A percentile compares a stretch with the other conserved stretches of the same genome.
These are phyloP conservation scores for Lasaia peninsularis DNA, from an alignment of 1,140 invertebrate species.

Conservation along the genomic window DNA sequence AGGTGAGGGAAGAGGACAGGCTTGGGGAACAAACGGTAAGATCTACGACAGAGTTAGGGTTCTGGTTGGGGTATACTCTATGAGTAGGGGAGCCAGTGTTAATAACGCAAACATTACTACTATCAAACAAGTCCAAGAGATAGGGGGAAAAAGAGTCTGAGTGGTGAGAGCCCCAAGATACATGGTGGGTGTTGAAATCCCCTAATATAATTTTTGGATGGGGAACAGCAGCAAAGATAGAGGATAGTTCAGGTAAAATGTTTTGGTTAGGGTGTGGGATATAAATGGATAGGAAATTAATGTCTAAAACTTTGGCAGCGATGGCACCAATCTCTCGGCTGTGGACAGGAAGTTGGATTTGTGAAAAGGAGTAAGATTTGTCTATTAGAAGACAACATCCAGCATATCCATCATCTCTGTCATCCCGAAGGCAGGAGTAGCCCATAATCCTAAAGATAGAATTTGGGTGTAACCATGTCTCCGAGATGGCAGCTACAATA, in stretches of 20 bases:
- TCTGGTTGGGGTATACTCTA: too few relatives aligned
- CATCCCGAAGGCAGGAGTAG: constrained; percentile 8
- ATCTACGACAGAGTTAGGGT: constrained; percentile 13
- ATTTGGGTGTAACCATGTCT: not conserved
- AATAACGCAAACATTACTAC: constrained; percentile 18
- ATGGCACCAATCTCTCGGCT: not conserved
- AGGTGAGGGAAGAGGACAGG: not conserved
- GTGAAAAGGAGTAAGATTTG: not conserved
- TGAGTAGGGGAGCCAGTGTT: constrained; percentile 27
- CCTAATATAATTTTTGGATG: too few relatives aligned
- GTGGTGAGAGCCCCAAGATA: too few relatives aligned
- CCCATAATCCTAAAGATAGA: not conserved
- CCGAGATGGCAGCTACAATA: not conserved
- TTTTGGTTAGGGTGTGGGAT: constrained; percentile 8
- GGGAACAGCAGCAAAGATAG: not conserved
- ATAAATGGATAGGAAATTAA: too few relatives aligned
- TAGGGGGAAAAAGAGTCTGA: constrained; percentile 3
- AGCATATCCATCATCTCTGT: constrained; percentile 11
- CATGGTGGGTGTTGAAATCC: too few relatives aligned
- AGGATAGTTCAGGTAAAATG: not conserved
- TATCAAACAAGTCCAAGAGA: constrained; percentile 16
- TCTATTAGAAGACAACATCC: not conserved
- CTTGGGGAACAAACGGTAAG: constrained; percentile 12
- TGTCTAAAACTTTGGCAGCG: constrained; percentile 1
- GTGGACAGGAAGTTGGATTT: not conserved